A percentile compares a stretch with the other conserved stretches of the same genome.
phyloP scores from a whole-genome alignment of 2,113 vertebrate species.

The Gasterosteus nipponicus region DNA sequence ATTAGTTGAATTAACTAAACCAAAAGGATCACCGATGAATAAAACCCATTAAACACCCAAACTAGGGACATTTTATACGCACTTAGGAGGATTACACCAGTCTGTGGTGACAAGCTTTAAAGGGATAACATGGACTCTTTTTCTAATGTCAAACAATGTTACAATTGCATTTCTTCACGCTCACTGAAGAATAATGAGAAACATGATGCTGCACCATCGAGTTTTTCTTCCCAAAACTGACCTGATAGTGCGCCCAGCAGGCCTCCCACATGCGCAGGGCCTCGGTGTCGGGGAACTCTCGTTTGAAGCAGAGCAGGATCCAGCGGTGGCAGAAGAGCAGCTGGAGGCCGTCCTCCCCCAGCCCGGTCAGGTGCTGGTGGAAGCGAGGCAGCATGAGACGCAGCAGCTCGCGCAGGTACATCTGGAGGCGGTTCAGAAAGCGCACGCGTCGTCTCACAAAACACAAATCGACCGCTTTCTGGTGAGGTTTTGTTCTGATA shows the following conservation, averaged over 20 bases:
- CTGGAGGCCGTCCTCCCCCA: constrained; percentile 96
- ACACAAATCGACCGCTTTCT: neutral
- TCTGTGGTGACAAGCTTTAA: constrained; percentile 19
- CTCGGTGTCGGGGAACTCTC: constrained; percentile 94
- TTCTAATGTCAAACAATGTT: neutral
- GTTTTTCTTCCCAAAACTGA: constrained; percentile 52
- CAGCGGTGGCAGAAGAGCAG: constrained; percentile 99
- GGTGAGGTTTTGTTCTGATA: neutral
- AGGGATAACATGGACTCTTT: constrained; percentile 13
- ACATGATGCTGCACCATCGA: neutral
- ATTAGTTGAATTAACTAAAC: constrained; percentile 2
- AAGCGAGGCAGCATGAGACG: constrained; percentile 89
- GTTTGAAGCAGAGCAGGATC: constrained; percentile 98
- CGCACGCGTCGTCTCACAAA: rapidly evolving
- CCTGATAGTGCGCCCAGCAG: constrained; percentile 99
- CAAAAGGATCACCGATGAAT: constrained; percentile 16
- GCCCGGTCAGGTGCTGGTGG: constrained; percentile 89
- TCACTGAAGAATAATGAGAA: neutral
- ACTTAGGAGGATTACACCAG: constrained; percentile 48
- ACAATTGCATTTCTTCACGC: neutral
- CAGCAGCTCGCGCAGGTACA: constrained; percentile 94
- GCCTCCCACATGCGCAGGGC: constrained; percentile 97
- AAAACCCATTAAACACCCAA: constrained; percentile 13
- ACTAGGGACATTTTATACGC: constrained; percentile 16
- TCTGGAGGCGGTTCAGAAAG: constrained; percentile 71